phyloP scores from a whole-genome alignment of 2,113 vertebrate genomes.

The Lathamus discolor region DNA sequence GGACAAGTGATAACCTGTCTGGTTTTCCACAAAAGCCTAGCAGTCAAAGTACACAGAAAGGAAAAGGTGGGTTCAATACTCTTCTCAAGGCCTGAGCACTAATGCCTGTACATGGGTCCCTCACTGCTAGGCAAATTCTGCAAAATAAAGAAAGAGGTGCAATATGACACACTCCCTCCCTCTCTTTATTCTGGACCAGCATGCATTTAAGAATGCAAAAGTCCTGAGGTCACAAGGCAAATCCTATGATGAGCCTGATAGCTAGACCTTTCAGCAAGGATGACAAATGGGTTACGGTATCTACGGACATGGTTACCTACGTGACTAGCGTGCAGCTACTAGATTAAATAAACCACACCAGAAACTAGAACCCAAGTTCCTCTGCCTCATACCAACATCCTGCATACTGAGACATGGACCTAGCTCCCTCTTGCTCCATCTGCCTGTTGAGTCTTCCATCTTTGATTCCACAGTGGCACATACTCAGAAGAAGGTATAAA shows the following conservation, averaged over 20 bases:
- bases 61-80: background rate
- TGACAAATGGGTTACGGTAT: background rate
- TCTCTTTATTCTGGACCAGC: background rate
- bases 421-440: background rate
- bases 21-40: background rate
- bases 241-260: background rate
- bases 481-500: background rate
- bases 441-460: background rate
- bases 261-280: background rate
- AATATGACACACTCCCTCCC: background rate
- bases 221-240: background rate
- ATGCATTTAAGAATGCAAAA: background rate
- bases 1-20: background rate
- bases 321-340: background rate
- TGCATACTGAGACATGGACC: fast-evolving
- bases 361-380: background rate
- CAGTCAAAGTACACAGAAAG: background rate
- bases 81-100: background rate
- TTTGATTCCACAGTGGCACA: background rate
- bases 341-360: background rate
- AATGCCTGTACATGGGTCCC: background rate
- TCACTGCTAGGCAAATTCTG: background rate
- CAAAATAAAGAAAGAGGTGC: background rate
- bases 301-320: background rate
- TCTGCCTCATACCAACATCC: background rate